These are phyloP conservation scores for Gephyroberyx darwinii DNA, from an alignment of 2,797 vertebrate genomes.

Conservation along the genomic window DNA sequence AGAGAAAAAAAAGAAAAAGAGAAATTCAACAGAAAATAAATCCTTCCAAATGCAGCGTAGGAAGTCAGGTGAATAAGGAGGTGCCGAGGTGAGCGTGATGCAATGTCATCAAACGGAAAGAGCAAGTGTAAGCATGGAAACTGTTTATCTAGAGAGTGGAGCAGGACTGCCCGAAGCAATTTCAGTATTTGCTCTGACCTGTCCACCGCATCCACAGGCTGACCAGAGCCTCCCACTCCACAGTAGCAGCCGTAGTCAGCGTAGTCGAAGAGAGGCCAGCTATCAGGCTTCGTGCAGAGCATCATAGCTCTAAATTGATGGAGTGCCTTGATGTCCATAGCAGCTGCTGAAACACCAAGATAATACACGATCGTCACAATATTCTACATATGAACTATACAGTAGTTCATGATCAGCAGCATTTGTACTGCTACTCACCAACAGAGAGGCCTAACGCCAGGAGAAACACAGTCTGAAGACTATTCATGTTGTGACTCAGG, in stretches of 20 bases:
- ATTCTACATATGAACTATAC: no score
- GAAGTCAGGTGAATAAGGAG: neutral
- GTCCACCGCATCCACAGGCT: slow-evolving; percentile 75
- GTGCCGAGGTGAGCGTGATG: no score
- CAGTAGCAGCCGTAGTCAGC: slow-evolving; percentile 78
- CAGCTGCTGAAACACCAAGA: slow-evolving; percentile 59
- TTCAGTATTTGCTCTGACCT: slow-evolving; percentile 46
- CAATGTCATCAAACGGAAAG: no score
- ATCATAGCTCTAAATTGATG: slow-evolving; percentile 76
- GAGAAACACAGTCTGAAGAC: slow-evolving; percentile 54
- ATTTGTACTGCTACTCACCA: slow-evolving; percentile 62
- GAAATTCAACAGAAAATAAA: no score
- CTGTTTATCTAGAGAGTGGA: no score
- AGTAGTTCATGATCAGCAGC: no score
- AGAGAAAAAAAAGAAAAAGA: neutral
- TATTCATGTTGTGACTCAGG: slow-evolving; percentile 63
- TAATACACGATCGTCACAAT: neutral
- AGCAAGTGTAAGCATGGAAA: no score
- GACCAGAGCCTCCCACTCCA: slow-evolving; percentile 73
- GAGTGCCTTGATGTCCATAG: slow-evolving; percentile 56
- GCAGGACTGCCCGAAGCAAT: no score
- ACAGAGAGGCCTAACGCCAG: slow-evolving; percentile 62
- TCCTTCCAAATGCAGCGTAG: no score
- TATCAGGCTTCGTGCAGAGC: slow-evolving; percentile 67
- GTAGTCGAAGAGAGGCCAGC: slow-evolving; percentile 70